phyloP scores from a whole-genome alignment of 2,113 vertebrate genomes.

The Pseudorasbora parva region DNA sequence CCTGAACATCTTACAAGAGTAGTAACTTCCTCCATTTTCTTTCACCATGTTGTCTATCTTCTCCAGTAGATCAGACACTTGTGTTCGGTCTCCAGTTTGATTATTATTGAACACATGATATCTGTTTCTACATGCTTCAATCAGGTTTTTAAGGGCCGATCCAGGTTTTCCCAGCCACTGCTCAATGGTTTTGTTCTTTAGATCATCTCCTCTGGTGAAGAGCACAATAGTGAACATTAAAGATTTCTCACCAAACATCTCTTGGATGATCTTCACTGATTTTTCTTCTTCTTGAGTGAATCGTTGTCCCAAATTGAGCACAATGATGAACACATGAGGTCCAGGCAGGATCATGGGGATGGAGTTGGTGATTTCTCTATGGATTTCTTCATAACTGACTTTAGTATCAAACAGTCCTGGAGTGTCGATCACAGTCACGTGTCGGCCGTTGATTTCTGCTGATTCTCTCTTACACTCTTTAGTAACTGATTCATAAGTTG shows the following conservation, averaged over 20 bases:
- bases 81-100: neutral
- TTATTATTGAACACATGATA: neutral
- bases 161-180: neutral
- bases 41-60: slow-evolving; percentile 18
- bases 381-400: neutral
- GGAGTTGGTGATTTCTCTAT: neutral
- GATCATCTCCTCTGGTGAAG: neutral
- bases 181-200: neutral
- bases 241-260: neutral
- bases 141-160: neutral
- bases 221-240: neutral
- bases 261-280: neutral
- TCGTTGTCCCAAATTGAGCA: neutral
- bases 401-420: too few relatives aligned
- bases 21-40: neutral
- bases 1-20: slow-evolving; percentile 14
- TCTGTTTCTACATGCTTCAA: neutral
- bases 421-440: too few relatives aligned
- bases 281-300: neutral
- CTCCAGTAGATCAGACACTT: neutral
- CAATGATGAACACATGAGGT: neutral
- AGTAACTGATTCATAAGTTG: accelerated
- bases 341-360: slow-evolving; percentile 9
- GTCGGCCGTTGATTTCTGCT: too few relatives aligned
- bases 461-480: too few relatives aligned